A percentile compares a stretch with the other conserved stretches of the same genome.
Evolutionary conservation across 1,140 invertebrate species (phyloP).

Genomic region (Drosophila kohkoa): DNA sequence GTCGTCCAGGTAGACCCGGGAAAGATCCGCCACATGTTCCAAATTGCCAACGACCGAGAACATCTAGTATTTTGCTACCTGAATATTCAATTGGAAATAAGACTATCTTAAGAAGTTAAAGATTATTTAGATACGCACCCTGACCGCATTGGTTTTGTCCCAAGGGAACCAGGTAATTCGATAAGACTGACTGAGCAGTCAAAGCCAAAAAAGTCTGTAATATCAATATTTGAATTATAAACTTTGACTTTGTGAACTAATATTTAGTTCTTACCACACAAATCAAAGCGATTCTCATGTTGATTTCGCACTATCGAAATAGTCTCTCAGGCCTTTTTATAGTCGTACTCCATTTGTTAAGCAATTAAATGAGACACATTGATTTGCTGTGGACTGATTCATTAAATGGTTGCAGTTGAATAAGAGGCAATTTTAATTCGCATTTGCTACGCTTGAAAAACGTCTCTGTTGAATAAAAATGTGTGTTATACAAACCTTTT

Average conservation of each 20-base stretch:
- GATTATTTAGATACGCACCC: not conserved
- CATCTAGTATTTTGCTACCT: not conserved
- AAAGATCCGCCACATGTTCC: no score
- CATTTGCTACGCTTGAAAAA: not conserved
- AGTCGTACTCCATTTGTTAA: not conserved
- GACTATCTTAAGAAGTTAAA: not conserved
- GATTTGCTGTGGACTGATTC: not conserved
- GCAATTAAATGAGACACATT: not conserved
- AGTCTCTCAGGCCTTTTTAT: conserved; percentile 2
- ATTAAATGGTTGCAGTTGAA: conserved; percentile 6
- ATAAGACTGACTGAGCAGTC: not conserved
- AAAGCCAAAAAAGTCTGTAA: not conserved
- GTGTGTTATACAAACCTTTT: no score
- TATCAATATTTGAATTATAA: not conserved
- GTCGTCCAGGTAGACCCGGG: no score
- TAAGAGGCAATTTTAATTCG: not conserved
- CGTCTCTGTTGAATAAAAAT: no score
- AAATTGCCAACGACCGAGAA: no score
- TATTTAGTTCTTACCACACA: not conserved
- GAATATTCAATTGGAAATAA: conserved; percentile 5
- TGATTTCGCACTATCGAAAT: not conserved
- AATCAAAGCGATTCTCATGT: not conserved
- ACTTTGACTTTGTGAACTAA: not conserved
- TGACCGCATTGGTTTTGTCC: not conserved
- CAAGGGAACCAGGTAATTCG: not conserved